These are phyloP conservation scores for Eumerus sabulonum DNA, from an alignment of 2,888 invertebrate species.

Conservation along the genomic window DNA sequence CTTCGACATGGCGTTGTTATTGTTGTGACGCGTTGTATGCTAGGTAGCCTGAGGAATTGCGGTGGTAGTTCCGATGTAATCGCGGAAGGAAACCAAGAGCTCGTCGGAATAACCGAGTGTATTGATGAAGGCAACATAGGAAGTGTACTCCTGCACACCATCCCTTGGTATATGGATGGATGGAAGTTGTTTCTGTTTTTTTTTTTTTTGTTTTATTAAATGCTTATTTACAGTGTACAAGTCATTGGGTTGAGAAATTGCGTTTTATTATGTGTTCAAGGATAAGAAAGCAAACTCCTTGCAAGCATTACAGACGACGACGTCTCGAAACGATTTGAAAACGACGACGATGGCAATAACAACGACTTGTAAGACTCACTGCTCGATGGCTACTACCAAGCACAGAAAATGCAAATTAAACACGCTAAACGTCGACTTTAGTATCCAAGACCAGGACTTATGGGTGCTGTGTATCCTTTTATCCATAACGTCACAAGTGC, in stretches of 20 bases:
- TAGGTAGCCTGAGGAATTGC: conserved; percentile 8
- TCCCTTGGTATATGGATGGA: conserved; percentile 8
- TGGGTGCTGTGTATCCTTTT: conserved; percentile 45
- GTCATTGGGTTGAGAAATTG: conserved; percentile 67
- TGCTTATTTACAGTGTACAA: conserved; percentile 66
- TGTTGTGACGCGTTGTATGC: background rate
- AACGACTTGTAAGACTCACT: conserved; percentile 1
- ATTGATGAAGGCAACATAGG: conserved; percentile 44
- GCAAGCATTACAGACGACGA: conserved; percentile 6
- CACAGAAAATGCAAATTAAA: conserved; percentile 65
- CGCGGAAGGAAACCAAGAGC: conserved; percentile 60
- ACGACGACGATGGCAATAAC: conserved; percentile 7
- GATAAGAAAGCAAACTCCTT: conserved; percentile 59
- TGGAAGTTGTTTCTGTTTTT: too few species aligned
- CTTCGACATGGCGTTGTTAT: too few species aligned
- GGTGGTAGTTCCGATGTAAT: conserved; percentile 53
- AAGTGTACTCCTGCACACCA: background rate
- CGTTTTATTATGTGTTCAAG: conserved; percentile 66
- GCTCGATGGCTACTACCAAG: conserved; percentile 20
- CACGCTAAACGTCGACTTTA: conserved; percentile 38
- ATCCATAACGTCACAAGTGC: conserved; percentile 1
- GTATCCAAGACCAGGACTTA: conserved; percentile 7
- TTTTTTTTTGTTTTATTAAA: conserved; percentile 43
- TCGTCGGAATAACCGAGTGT: conserved; percentile 57
- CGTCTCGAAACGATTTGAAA: background rate